Evolutionary conservation across 2,888 invertebrate species (phyloP), one percentile per base, ranked within the genome.

Genomic region (Caenorhabditis sp.): DNA sequence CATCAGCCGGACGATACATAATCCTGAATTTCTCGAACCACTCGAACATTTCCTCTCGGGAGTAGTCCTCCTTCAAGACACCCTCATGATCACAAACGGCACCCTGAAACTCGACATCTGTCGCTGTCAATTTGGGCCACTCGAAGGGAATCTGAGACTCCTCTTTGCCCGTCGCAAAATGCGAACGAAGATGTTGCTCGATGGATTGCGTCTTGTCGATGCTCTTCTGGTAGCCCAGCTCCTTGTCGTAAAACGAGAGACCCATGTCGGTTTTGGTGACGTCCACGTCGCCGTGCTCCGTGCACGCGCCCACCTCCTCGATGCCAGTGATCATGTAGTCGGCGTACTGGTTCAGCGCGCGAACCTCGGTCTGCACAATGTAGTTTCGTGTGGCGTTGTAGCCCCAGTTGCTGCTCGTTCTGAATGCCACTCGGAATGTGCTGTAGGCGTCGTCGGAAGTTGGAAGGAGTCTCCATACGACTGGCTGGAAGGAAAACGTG

Each of bases 241-340:
- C 38, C 12, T 5, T 61, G 2, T 61, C 22, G 8, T n/a, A 24
- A 10, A 61, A 19, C 2, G 19, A 19, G 6, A 61, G 24, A 16
- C 12, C 3, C 7, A 63, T 14, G 44, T 63, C 63, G 1, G 44
- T 44, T 0, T 24, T 2, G 16, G 26, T 26, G 24, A 63, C 3
- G 3, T 63, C 14, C 0, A 44, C 44, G 4, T 12, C 19, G 14
- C 63, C 63, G 8, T 63, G 19, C 16, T 63, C 63, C 3, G 63
- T 63, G n/a, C 63, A 63, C 26, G 41, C 44, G 22, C 63, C 63
- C 7, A 63, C 26, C 26, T 63, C 63, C 24, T 14, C 10, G n/a
- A 63, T 63, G 1, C 24, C 24, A 6, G 26, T 44, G 2, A 63
- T 41, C 1, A 24, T 8, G 26, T 44, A 63, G 26, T 41, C 22